Percentiles rank a stretch among this genome's conserved stretches.
phyloP scores from a whole-genome alignment of 1,140 invertebrate genomes.

The Drosophila navojoa region DNA sequence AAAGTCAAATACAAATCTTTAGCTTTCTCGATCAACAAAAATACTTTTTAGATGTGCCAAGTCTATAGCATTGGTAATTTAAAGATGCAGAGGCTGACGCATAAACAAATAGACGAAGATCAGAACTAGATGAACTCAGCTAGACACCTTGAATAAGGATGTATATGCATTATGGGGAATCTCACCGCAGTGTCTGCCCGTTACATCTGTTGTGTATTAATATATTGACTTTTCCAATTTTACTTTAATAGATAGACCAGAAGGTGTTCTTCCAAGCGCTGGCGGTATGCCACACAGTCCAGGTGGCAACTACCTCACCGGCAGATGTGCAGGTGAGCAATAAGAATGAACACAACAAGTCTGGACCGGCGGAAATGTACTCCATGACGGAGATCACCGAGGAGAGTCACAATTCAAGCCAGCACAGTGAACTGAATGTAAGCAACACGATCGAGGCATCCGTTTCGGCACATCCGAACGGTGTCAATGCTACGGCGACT shows the following conservation, averaged over 20 bases:
- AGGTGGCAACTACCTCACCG: conserved; percentile 85
- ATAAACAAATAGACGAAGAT: too few species aligned
- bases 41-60: too few species aligned
- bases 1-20: too few species aligned
- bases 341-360: conserved; percentile 42
- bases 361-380: conserved; percentile 73
- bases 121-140: too few species aligned
- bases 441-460: conserved; percentile 65
- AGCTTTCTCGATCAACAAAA: too few species aligned
- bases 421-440: conserved; percentile 76
- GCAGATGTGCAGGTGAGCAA: conserved; percentile 9
- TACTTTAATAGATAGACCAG: conserved; percentile 38
- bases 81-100: too few species aligned
- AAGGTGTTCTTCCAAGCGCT: conserved; percentile 88
- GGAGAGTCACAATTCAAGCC: conserved; percentile 80
- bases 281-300: conserved; percentile 91
- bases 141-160: too few species aligned
- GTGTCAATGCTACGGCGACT: conserved; percentile 21
- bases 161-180: too few species aligned
- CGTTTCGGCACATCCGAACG: conserved; percentile 68
- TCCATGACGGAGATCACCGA: conserved; percentile 79
- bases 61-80: too few species aligned
- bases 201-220: too few species aligned
- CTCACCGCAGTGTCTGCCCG: too few species aligned
- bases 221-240: not conserved